These are phyloP conservation scores for Falco biarmicus DNA, from an alignment of 2,797 vertebrate species.

Conservation along the genomic window DNA sequence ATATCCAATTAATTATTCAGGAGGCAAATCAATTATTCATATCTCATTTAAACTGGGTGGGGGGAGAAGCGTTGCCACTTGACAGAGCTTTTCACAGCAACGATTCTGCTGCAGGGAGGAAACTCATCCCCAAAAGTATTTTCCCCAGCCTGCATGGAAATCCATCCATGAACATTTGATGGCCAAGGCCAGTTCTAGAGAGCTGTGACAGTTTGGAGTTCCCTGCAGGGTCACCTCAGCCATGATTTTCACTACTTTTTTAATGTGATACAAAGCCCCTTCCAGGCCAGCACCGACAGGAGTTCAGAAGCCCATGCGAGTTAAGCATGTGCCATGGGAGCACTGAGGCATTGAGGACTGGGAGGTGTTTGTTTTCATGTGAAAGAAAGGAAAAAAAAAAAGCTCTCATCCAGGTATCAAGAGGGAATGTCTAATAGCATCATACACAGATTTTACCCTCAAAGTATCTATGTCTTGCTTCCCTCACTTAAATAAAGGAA, in stretches of 20 bases:
- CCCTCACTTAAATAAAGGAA: neutral
- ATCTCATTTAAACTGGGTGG: slow-evolving; percentile 80
- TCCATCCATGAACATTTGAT: neutral
- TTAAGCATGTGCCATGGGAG: fast-evolving
- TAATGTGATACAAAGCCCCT: neutral
- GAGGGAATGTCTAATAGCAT: neutral
- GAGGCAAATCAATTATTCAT: slow-evolving; percentile 83
- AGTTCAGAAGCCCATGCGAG: neutral
- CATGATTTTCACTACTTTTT: neutral
- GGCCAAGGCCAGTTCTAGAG: neutral
- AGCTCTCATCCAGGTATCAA: neutral
- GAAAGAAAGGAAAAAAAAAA: neutral
- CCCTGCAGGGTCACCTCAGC: neutral
- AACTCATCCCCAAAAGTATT: neutral
- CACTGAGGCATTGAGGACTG: neutral
- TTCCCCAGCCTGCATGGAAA: neutral
- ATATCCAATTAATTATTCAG: slow-evolving; percentile 86
- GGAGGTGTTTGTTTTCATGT: neutral
- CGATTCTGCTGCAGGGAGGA: slow-evolving; percentile 47
- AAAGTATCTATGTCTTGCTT: neutral
- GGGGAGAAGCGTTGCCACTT: slow-evolving; percentile 67
- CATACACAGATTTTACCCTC: neutral
- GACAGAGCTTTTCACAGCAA: slow-evolving; percentile 69
- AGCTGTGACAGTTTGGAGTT: neutral
- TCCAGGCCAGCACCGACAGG: neutral